phyloP scores from a whole-genome alignment of 2,113 vertebrate genomes.

The Malurus cyaneus region DNA sequence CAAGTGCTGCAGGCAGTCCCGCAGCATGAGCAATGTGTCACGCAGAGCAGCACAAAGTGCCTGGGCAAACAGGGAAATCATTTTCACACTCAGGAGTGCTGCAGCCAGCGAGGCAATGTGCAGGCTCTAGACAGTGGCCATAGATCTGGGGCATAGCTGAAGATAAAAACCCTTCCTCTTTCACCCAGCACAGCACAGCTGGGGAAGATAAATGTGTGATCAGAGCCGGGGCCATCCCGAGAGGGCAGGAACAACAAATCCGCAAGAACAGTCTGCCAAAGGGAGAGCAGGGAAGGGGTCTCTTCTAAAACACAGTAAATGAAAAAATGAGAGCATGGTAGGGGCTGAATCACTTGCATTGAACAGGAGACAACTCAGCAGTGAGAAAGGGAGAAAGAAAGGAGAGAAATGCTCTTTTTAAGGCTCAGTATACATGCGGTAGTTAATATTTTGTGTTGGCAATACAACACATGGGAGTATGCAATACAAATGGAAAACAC shows the following conservation, averaged over 20 bases:
- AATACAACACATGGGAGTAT: neutral
- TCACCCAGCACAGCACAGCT: neutral
- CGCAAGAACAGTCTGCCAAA: neutral
- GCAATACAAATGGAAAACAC: neutral
- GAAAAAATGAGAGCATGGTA: neutral
- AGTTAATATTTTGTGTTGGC: neutral
- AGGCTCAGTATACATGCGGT: neutral
- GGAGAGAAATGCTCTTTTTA: neutral
- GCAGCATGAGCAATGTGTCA: neutral
- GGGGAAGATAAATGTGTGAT: neutral
- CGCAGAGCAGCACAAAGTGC: neutral
- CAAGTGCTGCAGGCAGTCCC: neutral
- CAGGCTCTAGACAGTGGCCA: neutral
- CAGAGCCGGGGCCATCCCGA: neutral
- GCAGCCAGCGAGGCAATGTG: neutral
- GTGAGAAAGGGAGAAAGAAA: accelerated
- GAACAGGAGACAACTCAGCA: neutral
- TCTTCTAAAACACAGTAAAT: neutral
- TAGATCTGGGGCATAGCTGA: neutral
- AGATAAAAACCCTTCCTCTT: neutral
- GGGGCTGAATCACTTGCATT: neutral
- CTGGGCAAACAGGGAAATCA: neutral
- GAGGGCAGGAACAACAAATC: neutral
- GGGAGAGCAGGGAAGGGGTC: neutral
- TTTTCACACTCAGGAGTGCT: neutral